phyloP scores from a whole-genome alignment of 2,113 vertebrate species.

The Glaucidium brasilianum region DNA sequence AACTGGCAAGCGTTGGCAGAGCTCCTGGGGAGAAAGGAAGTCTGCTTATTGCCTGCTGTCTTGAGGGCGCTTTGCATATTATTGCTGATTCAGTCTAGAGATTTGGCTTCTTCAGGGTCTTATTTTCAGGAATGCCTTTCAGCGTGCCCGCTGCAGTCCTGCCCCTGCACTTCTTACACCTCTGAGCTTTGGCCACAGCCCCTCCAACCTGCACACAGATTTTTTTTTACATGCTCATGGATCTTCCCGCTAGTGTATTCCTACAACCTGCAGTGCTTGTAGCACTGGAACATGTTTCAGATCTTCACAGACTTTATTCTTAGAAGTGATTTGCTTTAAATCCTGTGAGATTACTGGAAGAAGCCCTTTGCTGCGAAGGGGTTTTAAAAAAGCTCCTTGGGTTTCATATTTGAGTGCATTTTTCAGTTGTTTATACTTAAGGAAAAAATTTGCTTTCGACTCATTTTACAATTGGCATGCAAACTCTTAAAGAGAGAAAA shows the following conservation, averaged over 20 bases:
- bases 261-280: no score
- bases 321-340: neutral
- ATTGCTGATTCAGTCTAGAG: neutral
- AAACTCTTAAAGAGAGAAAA: neutral
- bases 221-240: no score
- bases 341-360: neutral
- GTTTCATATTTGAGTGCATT: neutral
- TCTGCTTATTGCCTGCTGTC: neutral
- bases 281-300: neutral
- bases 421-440: neutral
- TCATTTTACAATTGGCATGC: neutral
- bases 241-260: neutral
- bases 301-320: neutral
- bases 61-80: neutral
- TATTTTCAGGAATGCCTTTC: neutral
- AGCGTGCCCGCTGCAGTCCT: neutral
- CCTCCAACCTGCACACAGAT: accelerated
- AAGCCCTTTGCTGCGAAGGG: neutral
- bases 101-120: neutral
- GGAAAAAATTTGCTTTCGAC: neutral
- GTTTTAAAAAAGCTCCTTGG: neutral
- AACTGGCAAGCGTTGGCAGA: neutral
- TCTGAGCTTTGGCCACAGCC: neutral
- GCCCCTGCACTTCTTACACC: neutral
- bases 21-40: neutral